Evolutionary conservation across 2,113 vertebrate genomes (phyloP), one percentile per base, ranked within the genome.

Genomic region (Numida meleagris): DNA sequence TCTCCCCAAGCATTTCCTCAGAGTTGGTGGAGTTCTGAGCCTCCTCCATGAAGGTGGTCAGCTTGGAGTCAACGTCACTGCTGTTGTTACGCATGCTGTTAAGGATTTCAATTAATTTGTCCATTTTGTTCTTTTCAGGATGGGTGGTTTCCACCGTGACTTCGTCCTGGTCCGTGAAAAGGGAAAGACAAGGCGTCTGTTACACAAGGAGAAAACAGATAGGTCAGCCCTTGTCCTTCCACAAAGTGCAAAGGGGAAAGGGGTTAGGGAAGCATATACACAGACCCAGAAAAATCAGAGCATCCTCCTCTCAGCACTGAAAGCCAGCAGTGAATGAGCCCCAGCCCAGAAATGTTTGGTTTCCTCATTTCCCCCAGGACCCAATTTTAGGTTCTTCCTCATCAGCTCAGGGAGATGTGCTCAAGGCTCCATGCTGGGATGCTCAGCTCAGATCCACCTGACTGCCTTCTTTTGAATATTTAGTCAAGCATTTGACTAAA

Each of bases 11-110:
- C 96, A 98, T 98, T 90, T 99, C 99, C 97, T 99, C 99, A 0
- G 98, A 99, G 93, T 98, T 99, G 34, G 99, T 98, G 0, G 98
- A 99, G 96, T 98, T 98, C 98, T 99, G 99, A 4, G 99, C 99
- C 93, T 99, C 99, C 97, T 99, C 98, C 99, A 99, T 99, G 98
- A 99, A 99, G 18, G 98, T 98, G 91, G 98, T 98, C 77, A 99
- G 99, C 96, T 99, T 99, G 93, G 97, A 93, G 42, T 99, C 99
- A 95, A 99, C 99, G 0, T 99, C 99, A 3, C 98, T 98, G 97
- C 98, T 99, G 97, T 99, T 99, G 96, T 98, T 99, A 59, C 98
- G 97, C 99, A 99, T 99, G 97, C 98, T 99, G 98, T 99, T 99
- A 88, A 99, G 98, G 46, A 99, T 99, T 91, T 99, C 99, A 63